Percentiles rank a stretch among this genome's conserved stretches.
Evolutionary conservation across 2,888 invertebrate genomes (phyloP).

Genomic region (Leucania comma): DNA sequence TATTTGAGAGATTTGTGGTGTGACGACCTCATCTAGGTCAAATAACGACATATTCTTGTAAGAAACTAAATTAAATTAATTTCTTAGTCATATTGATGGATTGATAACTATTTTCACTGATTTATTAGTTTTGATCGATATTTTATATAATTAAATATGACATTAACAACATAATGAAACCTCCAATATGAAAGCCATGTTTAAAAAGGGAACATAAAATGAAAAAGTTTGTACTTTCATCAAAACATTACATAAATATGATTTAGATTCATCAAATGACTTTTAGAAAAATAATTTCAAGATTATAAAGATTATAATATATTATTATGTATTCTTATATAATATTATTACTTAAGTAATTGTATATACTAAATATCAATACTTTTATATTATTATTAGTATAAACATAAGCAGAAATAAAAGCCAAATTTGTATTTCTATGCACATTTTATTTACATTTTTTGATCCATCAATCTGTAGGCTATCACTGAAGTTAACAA

Average conservation of each 20-base stretch:
- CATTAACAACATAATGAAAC: too few relatives aligned
- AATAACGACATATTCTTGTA: too few relatives aligned
- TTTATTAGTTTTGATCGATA: too few relatives aligned
- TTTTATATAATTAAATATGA: too few relatives aligned
- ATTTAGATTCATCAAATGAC: too few relatives aligned
- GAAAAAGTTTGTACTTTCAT: too few relatives aligned
- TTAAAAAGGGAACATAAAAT: not conserved
- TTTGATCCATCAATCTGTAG: not conserved
- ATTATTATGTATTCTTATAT: not conserved
- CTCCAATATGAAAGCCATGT: not conserved
- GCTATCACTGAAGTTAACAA: constrained; percentile 11
- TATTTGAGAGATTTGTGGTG: too few relatives aligned
- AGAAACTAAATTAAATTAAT: too few relatives aligned
- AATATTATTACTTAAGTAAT: constrained; percentile 26
- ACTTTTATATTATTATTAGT: constrained; percentile 57
- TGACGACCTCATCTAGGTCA: too few relatives aligned
- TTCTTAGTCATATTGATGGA: too few relatives aligned
- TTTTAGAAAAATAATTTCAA: not conserved
- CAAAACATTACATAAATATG: too few relatives aligned
- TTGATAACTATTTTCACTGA: too few relatives aligned
- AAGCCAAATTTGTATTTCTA: constrained; percentile 62
- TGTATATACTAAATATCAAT: constrained; percentile 63
- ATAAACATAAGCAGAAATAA: constrained; percentile 54
- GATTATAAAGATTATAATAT: not conserved
- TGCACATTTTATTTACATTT: constrained; percentile 47